Percentiles rank a stretch among this genome's conserved stretches.
phyloP scores from a whole-genome alignment of 2,797 vertebrate species.

The Platalea minor region DNA sequence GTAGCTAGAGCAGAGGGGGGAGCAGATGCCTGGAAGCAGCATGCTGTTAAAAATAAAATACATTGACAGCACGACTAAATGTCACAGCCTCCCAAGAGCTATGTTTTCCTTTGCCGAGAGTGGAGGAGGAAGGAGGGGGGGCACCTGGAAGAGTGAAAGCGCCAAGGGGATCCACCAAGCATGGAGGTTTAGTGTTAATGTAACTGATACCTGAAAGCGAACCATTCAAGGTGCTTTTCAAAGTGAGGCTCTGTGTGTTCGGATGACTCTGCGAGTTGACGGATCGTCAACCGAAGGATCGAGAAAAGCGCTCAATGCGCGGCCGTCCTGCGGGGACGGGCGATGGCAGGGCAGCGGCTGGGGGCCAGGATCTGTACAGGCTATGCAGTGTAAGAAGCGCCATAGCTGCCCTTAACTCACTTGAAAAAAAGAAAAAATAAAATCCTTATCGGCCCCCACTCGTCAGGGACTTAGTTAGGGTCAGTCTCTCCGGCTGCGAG shows the following conservation, averaged over 20 bases:
- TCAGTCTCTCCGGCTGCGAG: conserved; percentile 38
- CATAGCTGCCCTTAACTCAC: conserved; percentile 69
- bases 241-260: not conserved
- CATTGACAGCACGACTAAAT: not conserved
- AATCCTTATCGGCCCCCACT: conserved; percentile 20
- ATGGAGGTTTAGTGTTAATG: conserved; percentile 68
- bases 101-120: not conserved
- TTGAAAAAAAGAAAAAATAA: not conserved
- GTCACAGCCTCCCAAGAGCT: not conserved
- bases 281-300: not conserved
- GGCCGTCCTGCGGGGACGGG: not conserved
- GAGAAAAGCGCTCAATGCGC: not conserved
- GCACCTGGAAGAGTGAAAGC: not conserved
- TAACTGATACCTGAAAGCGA: not conserved
- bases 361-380: not conserved
- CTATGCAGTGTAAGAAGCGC: conserved; percentile 33
- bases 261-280: not conserved
- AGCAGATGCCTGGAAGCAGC: conserved; percentile 43
- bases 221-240: not conserved
- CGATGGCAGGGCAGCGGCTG: not conserved
- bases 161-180: not conserved
- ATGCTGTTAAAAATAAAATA: conserved; percentile 32
- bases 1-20: not conserved
- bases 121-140: not conserved
- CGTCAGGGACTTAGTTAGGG: not conserved